These are phyloP conservation scores for Cecropterus lyciades DNA, from an alignment of 1,140 invertebrate genomes.

Conservation along the genomic window DNA sequence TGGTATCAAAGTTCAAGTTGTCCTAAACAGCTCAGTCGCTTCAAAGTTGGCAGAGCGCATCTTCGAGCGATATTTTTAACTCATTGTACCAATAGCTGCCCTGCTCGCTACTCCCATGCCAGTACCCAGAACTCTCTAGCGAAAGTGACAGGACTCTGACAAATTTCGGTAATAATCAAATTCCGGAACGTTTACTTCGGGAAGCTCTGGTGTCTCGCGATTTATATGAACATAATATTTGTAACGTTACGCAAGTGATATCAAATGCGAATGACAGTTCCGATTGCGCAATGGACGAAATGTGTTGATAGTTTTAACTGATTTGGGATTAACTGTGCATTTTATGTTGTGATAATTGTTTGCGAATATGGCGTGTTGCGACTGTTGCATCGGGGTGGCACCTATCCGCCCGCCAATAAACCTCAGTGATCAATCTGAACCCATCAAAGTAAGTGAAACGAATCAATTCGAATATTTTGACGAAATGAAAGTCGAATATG, in stretches of 20 bases:
- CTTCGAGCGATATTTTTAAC: slow-evolving; percentile 83
- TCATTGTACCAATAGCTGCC: slow-evolving; percentile 78
- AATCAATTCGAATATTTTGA: no score
- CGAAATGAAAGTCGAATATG: slow-evolving; percentile 9
- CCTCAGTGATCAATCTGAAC: slow-evolving; percentile 90
- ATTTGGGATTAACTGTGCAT: slow-evolving; percentile 49
- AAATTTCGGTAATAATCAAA: slow-evolving; percentile 33
- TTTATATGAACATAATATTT: slow-evolving; percentile 31
- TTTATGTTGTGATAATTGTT: slow-evolving; percentile 52
- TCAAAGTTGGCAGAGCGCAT: slow-evolving; percentile 79
- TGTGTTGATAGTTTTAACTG: slow-evolving; percentile 48
- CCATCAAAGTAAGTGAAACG: slow-evolving; percentile 88
- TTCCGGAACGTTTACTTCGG: background rate
- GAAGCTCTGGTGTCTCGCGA: slow-evolving; percentile 23
- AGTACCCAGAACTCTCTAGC: slow-evolving; percentile 61
- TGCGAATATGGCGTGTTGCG: slow-evolving; percentile 86
- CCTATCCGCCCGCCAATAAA: slow-evolving; percentile 91
- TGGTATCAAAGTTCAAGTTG: slow-evolving; percentile 74
- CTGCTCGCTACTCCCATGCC: slow-evolving; percentile 70
- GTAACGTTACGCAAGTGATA: slow-evolving; percentile 36
- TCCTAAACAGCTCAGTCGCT: slow-evolving; percentile 60
- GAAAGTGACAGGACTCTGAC: slow-evolving; percentile 69
- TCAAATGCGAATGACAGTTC: slow-evolving; percentile 30
- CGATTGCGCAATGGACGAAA: slow-evolving; percentile 52
- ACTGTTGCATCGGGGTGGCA: slow-evolving; percentile 86